Evolutionary conservation across 2,113 vertebrate species (phyloP), one percentile per base, ranked within the genome.

Genomic region (Prinia subflava): DNA sequence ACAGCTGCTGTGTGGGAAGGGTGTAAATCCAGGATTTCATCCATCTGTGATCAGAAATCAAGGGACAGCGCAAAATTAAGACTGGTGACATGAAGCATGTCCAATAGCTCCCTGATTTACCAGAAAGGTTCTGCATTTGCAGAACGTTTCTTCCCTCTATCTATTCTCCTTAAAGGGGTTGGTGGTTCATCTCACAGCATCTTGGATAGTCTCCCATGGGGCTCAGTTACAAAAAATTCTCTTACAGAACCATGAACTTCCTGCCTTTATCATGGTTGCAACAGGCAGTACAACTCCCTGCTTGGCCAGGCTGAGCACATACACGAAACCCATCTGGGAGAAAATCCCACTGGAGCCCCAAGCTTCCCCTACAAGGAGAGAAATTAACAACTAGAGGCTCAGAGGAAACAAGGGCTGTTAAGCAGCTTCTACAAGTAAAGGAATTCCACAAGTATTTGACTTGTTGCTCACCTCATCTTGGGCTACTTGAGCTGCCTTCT

Each of bases 401-500:
- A 69, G 49, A 71, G 41, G 2, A 31, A 28, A 81, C 31, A 92
- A 90, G 4, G 2, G 1, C 14, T 33, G 15, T 42, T 89, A 23
- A 73, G 17, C 13, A 55, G 28, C 28, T 90, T 90, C 30, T n/a
- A 24, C 14, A 73, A 62, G 9, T 24, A 90, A 74, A 71, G 30
- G 27, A 87, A 82, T 64, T 64, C 5, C 11, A 9, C 22, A 86
- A 73, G 53, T 7, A 55, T 68, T 35, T 84, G 27, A 73, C 30
- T 30, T 90, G 37, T 53, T 69, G 62, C 98, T 97, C 74, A 99
- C 99, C 98, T 99, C 99, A 95, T 99, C 99, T 86, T 99, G 98
- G 7, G 99, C 99, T 69, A 99, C 97, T 47, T 98, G 98, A 65
- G 98, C 98, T 47, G 98, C 98, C 92, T 97, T 97, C 85, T 95